Evolutionary conservation across 2,888 invertebrate species (phyloP).

Genomic region (Neoitamus cyanurus): DNA sequence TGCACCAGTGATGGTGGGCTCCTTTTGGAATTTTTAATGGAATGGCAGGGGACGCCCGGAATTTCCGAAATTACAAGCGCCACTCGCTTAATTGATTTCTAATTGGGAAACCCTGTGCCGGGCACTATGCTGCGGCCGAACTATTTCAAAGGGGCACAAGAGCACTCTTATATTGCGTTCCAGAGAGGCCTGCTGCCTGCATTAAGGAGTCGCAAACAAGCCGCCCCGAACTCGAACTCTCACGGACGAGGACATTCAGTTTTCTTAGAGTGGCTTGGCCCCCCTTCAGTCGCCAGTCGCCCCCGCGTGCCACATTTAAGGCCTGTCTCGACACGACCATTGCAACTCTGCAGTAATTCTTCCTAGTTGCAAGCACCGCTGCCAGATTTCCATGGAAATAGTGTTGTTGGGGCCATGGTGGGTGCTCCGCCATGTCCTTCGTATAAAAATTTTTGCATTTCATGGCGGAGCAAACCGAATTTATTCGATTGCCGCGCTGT

Average conservation of each 20-base stretch:
- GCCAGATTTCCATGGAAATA: neutral
- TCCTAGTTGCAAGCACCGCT: neutral
- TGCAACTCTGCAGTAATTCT: neutral
- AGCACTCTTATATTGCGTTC: neutral
- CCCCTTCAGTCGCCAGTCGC: neutral
- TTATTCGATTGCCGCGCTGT: neutral
- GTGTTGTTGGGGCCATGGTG: too few relatives aligned
- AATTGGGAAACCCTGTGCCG: neutral
- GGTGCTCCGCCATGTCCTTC: neutral
- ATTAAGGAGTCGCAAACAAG: neutral
- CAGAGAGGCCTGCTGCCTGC: neutral
- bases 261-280: neutral
- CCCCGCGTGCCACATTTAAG: neutral
- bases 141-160: neutral
- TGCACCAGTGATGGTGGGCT: neutral
- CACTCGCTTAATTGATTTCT: slow-evolving; percentile 1
- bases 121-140: neutral
- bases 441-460: slow-evolving; percentile 17
- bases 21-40: neutral
- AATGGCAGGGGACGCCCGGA: neutral
- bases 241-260: neutral
- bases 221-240: neutral
- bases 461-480: neutral
- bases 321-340: neutral
- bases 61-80: neutral